Conservation (phyloP, 2,888 invertebrate species). For the Petrolisthes cinctipes region DNA sequence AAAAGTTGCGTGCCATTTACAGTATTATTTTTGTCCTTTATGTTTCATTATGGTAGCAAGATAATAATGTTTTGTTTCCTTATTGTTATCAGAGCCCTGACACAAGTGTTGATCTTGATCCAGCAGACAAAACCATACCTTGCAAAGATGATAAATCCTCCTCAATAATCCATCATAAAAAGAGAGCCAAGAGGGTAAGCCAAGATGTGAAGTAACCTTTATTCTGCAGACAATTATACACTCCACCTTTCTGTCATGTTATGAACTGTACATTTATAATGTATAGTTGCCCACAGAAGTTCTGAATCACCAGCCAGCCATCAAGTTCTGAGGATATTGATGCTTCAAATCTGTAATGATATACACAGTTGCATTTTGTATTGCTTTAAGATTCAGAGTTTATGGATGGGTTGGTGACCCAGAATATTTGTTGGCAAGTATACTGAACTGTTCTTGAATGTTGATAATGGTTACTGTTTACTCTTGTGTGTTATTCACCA, state of each 20-base stretch:
- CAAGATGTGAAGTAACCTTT: background rate
- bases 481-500: no score
- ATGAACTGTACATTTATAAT: background rate
- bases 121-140: constrained; percentile 26
- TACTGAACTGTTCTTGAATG: no score
- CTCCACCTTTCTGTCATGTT: background rate
- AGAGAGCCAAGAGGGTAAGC: constrained; percentile 50
- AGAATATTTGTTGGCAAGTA: no score
- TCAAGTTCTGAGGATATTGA: no score
- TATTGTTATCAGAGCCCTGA: constrained; percentile 44
- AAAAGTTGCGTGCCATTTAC: no score
- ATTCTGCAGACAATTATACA: no score
- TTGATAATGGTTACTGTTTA: no score
- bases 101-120: constrained; percentile 47
- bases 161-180: constrained; percentile 31
- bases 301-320: no score
- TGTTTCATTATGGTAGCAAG: background rate
- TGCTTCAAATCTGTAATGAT: no score
- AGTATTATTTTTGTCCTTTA: background rate
- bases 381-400: no score
- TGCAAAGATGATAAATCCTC: constrained; percentile 37
- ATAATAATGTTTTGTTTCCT: constrained; percentile 16
- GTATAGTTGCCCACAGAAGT: background rate
- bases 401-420: no score
- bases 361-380: no score